Evolutionary conservation across 2,888 invertebrate genomes (phyloP), one percentile per base, ranked within the genome.

Genomic region (Labia minor): DNA sequence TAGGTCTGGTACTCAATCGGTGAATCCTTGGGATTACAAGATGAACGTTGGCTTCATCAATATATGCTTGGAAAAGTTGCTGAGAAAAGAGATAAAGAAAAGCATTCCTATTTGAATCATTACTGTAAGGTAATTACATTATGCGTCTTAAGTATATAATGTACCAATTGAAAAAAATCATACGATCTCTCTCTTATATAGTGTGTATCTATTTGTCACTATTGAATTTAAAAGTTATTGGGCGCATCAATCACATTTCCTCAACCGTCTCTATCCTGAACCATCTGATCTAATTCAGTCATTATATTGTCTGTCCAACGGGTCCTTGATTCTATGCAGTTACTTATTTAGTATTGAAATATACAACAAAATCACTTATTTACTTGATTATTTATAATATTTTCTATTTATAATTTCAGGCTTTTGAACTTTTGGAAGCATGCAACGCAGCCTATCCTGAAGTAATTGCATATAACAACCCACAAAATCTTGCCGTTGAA

Each of bases 61-160:
- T 96, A 95, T 75, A 94, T 96, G 90, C 80, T 96, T n/a, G 96
- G 94, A 0, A 97, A 97, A 83, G 89, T 95, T 66, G 85, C 89
- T 0, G 95, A 96, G 77, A 97, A 96, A 75, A 84, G 85, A 68
- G 86, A 87, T 71, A 86, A 86, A 70, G 84, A 87, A 67, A 89
- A 92, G 0, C 81, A 83, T 14, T 80, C 85, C 20, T 92, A 87
- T 77, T 80, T 95, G 63, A 84, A 87, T 71, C 88, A 90, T 79
- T 96, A 95, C 76, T 80, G 85, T 73, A 85, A 86, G 76, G 86
- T 86, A 73, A 67, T 37, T n/a, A n/a, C n/a, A n/a, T n/a, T 67
- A 20, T 66, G 65, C 62, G 67, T 21, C 18, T 1, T 33, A 19
- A n/a, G 63, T 62, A 16, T 63, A 33, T 19, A 21, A 37, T 16